Evolutionary conservation across 1,140 invertebrate genomes (phyloP).

Genomic region (Pseudomyrmex concolor): DNA sequence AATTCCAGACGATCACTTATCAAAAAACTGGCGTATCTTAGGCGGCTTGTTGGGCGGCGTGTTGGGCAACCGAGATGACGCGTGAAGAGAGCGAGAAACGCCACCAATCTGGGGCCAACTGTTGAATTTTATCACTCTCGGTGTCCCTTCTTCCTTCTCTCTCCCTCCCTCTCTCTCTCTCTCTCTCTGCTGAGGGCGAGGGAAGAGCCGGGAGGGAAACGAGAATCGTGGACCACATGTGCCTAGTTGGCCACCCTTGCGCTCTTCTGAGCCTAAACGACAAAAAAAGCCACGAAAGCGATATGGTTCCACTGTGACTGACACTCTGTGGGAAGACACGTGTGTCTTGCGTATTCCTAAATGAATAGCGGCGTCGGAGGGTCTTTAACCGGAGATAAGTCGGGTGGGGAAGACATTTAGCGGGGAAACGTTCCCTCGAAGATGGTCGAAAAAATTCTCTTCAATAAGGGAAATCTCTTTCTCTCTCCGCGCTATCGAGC

Average conservation of each 20-base stretch:
- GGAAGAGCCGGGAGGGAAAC: conserved; percentile 45
- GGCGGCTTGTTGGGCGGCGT: conserved; percentile 13
- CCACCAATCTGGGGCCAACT: conserved; percentile 78
- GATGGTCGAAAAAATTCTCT: conserved; percentile 12
- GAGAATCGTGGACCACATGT: conserved; percentile 72
- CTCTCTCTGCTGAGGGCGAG: conserved; percentile 60
- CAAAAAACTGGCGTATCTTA: conserved; percentile 51
- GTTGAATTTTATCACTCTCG: conserved; percentile 81
- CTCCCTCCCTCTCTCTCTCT: conserved; percentile 24
- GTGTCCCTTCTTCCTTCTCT: conserved; percentile 45
- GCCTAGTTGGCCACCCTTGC: conserved; percentile 60
- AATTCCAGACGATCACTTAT: conserved; percentile 68
- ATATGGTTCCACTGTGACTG: conserved; percentile 61
- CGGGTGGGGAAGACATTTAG: conserved; percentile 32
- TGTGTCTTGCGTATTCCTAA: conserved; percentile 71
- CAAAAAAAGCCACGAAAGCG: conserved; percentile 70
- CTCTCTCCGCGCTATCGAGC: neutral
- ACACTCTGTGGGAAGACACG: conserved; percentile 77
- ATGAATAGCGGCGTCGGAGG: conserved; percentile 54
- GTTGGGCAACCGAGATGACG: conserved; percentile 22
- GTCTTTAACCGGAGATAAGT: conserved; percentile 68
- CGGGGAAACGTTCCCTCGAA: neutral
- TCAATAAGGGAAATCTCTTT: conserved; percentile 8
- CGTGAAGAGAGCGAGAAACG: conserved; percentile 63
- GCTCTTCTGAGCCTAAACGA: conserved; percentile 55